phyloP scores from a whole-genome alignment of 2,797 vertebrate species.

The Dallia pectoralis region DNA sequence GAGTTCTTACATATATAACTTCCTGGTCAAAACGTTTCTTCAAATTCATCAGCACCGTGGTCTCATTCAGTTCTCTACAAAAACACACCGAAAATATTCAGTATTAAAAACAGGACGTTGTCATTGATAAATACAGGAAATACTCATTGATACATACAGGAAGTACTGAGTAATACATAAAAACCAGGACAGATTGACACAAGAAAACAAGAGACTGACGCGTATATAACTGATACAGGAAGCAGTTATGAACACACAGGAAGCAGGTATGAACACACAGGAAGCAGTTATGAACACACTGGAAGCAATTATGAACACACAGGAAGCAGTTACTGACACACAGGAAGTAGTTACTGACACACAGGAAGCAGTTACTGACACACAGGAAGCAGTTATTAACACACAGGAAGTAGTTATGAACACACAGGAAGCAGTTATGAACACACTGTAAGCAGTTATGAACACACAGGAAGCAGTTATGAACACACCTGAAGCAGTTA shows the following conservation, averaged over 20 bases:
- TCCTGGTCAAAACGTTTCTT: slow-evolving; percentile 88
- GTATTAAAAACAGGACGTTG: slow-evolving; percentile 21
- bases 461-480: neutral
- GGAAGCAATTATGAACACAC: neutral
- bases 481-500: no score
- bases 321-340: slow-evolving; percentile 18
- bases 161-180: slow-evolving; percentile 1
- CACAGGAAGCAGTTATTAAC: neutral
- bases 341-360: neutral
- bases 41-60: slow-evolving; percentile 87
- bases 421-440: slow-evolving; percentile 12
- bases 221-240: no score
- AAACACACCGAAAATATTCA: slow-evolving; percentile 24
- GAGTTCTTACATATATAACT: slow-evolving; percentile 84
- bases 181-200: slow-evolving; percentile 15
- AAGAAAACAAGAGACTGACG: neutral
- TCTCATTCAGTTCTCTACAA: slow-evolving; percentile 90
- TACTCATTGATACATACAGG: slow-evolving; percentile 13
- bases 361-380: no score
- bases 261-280: neutral
- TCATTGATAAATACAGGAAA: slow-evolving; percentile 16
- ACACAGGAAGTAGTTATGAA: slow-evolving; percentile 12
- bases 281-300: no score
- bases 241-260: no score
- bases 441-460: no score